These are phyloP conservation scores for Podabrus alpinus DNA, from an alignment of 2,888 invertebrate genomes.

Conservation along the genomic window DNA sequence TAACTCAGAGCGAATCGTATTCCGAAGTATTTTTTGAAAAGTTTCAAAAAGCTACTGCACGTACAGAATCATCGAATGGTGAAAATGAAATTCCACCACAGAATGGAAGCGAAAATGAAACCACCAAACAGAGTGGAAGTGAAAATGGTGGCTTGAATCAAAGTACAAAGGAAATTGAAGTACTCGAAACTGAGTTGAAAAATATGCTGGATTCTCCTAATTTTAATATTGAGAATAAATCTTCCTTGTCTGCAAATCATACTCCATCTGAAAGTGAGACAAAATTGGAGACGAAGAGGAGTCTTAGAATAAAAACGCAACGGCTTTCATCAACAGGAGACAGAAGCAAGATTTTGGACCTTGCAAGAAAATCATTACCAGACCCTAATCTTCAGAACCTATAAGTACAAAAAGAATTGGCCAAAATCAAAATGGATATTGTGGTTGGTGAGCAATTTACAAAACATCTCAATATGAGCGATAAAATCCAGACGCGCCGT, in stretches of 20 bases:
- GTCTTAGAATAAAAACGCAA: not conserved
- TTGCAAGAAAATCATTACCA: not conserved
- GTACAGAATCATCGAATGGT: not conserved
- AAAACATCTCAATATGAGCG: constrained; percentile 5
- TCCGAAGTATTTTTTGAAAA: constrained; percentile 34
- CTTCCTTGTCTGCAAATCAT: not conserved
- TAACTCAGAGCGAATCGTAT: constrained; percentile 62
- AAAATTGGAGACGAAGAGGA: not conserved
- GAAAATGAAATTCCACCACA: not conserved
- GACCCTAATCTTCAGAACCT: not conserved
- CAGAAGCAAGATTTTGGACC: not conserved
- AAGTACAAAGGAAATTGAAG: not conserved
- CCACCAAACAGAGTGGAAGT: not conserved
- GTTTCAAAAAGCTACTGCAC: not conserved
- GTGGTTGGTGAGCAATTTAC: constrained; percentile 31
- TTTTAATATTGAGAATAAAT: no score
- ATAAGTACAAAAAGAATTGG: constrained; percentile 29
- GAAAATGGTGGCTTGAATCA: not conserved
- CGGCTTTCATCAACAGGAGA: not conserved
- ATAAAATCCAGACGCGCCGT: constrained; percentile 8
- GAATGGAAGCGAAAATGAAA: not conserved
- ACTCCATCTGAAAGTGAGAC: not conserved
- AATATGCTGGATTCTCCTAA: not conserved
- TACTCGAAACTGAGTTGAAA: not conserved
- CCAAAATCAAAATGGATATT: constrained; percentile 31